phyloP scores from a whole-genome alignment of 2,797 vertebrate species.

The Lacerta agilis region DNA sequence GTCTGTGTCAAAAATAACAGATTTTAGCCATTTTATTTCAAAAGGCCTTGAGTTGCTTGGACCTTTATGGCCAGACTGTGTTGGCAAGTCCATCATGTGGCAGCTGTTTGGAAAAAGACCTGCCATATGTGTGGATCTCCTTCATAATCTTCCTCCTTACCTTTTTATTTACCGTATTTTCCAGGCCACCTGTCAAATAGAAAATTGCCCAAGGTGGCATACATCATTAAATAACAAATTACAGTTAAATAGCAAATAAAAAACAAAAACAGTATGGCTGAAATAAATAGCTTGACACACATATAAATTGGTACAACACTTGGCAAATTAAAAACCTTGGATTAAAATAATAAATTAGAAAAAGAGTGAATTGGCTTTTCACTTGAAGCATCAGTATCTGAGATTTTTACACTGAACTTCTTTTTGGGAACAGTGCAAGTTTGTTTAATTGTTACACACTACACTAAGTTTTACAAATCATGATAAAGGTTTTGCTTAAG shows the following conservation, averaged over 20 bases:
- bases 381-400: not conserved
- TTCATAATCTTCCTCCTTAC: not conserved
- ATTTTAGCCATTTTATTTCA: not conserved
- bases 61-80: not conserved
- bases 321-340: not conserved
- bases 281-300: not conserved
- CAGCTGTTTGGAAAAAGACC: not conserved
- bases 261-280: not conserved
- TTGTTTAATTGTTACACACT: constrained; percentile 37
- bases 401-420: constrained; percentile 19
- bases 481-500: constrained; percentile 46
- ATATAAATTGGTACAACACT: not conserved
- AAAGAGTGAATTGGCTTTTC: not conserved
- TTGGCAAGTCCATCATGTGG: not conserved
- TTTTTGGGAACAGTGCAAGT: not conserved
- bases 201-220: not conserved
- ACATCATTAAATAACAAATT: not conserved
- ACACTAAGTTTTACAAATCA: constrained; percentile 17
- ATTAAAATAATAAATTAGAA: not conserved
- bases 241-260: not conserved
- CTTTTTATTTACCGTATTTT: not conserved
- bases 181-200: not conserved
- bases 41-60: not conserved
- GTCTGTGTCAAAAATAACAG: too few relatives aligned
- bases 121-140: not conserved